phyloP scores from a whole-genome alignment of 1,140 invertebrate species.

The Drosophila jambulina region DNA sequence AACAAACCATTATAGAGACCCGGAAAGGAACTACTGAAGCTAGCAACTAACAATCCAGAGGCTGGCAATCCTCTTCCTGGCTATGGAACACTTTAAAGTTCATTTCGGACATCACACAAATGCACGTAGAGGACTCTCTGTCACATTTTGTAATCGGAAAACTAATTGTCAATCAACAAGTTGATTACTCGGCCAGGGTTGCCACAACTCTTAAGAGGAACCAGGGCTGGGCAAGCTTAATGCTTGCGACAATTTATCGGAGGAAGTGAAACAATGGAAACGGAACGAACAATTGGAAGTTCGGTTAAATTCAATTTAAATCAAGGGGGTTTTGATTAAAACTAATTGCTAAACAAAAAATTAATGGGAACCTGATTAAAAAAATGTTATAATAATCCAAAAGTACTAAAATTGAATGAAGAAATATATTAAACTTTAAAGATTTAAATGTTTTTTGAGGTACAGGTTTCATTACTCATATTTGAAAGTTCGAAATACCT shows the following conservation, averaged over 20 bases:
- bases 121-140: neutral
- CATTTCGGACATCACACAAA: neutral
- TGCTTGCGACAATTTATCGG: neutral
- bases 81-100: neutral
- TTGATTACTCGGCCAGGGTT: neutral
- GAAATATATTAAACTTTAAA: neutral
- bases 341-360: neutral
- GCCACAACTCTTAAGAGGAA: neutral
- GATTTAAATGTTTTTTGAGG: too few relatives aligned
- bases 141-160: conserved; percentile 1
- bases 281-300: too few relatives aligned
- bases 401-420: neutral
- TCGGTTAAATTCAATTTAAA: neutral
- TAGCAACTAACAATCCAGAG: conserved; percentile 56
- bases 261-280: neutral
- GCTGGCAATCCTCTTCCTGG: conserved; percentile 6
- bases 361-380: neutral
- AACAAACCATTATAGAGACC: conserved; percentile 30
- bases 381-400: neutral
- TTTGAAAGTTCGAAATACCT: neutral
- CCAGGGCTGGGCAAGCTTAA: neutral
- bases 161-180: conserved; percentile 9
- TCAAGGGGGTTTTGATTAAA: too few relatives aligned
- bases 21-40: neutral
- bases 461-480: neutral